A percentile compares a stretch with the other conserved stretches of the same genome.
Conservation (phyloP, 1,140 invertebrate species). For the Prorops nasuta region DNA sequence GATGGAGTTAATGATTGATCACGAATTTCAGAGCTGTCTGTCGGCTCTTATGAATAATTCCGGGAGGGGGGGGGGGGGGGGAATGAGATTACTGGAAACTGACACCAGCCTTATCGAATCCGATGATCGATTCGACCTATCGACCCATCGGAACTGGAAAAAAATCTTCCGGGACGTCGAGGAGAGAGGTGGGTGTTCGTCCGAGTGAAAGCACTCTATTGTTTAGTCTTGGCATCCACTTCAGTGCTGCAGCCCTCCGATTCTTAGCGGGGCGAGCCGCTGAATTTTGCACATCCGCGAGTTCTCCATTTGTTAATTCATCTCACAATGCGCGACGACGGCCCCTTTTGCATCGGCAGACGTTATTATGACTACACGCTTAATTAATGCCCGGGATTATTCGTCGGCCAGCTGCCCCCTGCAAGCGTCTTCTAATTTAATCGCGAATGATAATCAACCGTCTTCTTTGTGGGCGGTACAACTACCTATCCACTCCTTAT, state of each 20-base stretch:
- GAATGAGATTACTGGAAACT: too few species aligned
- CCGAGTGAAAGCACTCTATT: conserved; percentile 37
- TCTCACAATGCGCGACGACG: conserved; percentile 25
- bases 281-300: conserved; percentile 23
- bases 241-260: conserved; percentile 3
- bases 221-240: conserved; percentile 29
- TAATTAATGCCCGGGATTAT: conserved; percentile 50
- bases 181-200: conserved; percentile 24
- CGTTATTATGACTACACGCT: conserved; percentile 50
- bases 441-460: conserved; percentile 34
- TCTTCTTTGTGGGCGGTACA: neutral
- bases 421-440: conserved; percentile 22
- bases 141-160: too few species aligned
- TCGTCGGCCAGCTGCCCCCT: conserved; percentile 19
- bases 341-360: conserved; percentile 22
- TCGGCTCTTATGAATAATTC: too few species aligned
- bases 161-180: neutral
- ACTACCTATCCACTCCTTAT: too few species aligned
- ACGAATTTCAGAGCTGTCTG: too few species aligned
- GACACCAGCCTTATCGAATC: too few species aligned
- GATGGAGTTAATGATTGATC: too few species aligned
- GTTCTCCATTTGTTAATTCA: conserved; percentile 37
- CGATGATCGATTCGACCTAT: too few species aligned
- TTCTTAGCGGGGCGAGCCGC: conserved; percentile 19
- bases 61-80: too few species aligned